phyloP scores from a whole-genome alignment of 2,113 vertebrate species.

The Cryptomyrus ogoouensis region DNA sequence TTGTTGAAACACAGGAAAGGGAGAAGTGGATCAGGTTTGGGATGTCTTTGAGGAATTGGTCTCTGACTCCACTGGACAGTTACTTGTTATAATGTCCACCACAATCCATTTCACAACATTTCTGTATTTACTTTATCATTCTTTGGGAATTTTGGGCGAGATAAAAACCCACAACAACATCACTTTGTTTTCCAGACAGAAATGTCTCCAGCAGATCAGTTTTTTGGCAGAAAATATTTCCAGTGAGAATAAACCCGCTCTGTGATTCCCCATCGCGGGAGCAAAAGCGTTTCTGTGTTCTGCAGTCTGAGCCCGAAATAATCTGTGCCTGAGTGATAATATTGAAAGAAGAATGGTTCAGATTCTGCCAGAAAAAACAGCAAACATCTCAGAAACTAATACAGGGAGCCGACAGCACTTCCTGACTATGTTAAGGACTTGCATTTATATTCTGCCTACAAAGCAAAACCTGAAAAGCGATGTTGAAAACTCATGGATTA shows the following conservation, averaged over 20 bases:
- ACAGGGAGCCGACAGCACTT: background rate
- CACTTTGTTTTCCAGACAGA: conserved; percentile 21
- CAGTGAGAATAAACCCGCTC: conserved; percentile 21
- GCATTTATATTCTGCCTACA: background rate
- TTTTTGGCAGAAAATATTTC: conserved; percentile 9
- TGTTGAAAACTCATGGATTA: background rate
- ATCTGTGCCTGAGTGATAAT: background rate
- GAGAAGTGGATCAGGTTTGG: background rate
- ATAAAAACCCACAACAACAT: conserved; percentile 4
- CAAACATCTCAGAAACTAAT: conserved; percentile 6
- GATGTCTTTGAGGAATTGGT: background rate
- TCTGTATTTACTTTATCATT: background rate
- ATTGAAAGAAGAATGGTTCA: background rate
- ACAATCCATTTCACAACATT: background rate
- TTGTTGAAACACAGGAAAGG: background rate
- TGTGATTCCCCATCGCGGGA: background rate
- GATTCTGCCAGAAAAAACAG: background rate
- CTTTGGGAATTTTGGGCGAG: conserved; percentile 4
- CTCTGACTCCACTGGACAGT: background rate
- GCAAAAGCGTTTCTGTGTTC: background rate
- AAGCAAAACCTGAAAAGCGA: background rate
- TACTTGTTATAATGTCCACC: background rate
- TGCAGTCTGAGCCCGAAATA: background rate
- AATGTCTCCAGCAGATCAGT: background rate
- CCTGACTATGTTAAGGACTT: background rate